A percentile compares a stretch with the other conserved stretches of the same genome.
phyloP scores from a whole-genome alignment of 2,113 vertebrate genomes.

The Bufo bufo region DNA sequence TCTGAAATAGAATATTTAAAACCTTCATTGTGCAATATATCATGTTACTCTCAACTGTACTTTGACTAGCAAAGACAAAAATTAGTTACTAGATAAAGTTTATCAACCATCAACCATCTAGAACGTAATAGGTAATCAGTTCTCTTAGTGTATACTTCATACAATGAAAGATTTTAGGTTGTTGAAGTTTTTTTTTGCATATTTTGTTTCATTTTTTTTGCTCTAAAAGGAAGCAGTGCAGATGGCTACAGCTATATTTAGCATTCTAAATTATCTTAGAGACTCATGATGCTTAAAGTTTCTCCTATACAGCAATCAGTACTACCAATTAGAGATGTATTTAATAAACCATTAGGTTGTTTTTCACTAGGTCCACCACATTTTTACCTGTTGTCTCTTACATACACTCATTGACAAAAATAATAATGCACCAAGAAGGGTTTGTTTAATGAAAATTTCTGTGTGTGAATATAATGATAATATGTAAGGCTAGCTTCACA shows the following conservation, averaged over 20 bases:
- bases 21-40: background rate
- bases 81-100: too few species aligned
- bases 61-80: background rate
- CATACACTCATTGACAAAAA: too few species aligned
- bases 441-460: too few species aligned
- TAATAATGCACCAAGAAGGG: too few species aligned
- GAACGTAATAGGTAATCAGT: background rate
- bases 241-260: background rate
- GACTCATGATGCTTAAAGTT: background rate
- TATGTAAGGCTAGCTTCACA: too few species aligned
- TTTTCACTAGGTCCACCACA: background rate
- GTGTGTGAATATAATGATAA: too few species aligned
- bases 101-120: background rate
- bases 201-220: background rate
- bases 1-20: too few species aligned
- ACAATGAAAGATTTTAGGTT: background rate
- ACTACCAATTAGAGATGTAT: background rate
- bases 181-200: constrained; percentile 14
- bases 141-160: background rate
- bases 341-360: background rate
- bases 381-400: background rate
- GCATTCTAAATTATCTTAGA: background rate
- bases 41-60: background rate
- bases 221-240: background rate
- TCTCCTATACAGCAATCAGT: background rate